Base-by-base conservation (phyloP, 2,888 invertebrate species). In the Andrena praecox region DNA sequence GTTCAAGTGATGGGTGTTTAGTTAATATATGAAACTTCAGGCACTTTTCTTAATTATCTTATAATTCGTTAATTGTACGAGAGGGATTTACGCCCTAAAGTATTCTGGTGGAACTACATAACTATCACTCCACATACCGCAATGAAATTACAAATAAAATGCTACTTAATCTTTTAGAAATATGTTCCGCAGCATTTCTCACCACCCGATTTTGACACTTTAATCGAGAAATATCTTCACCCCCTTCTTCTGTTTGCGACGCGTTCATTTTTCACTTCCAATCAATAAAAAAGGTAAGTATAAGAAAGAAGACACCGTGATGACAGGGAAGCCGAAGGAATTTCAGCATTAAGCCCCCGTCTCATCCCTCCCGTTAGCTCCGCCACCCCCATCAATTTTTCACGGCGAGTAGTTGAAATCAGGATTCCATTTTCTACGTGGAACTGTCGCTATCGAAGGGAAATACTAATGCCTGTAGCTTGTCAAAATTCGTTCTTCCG, bases 381-480 rank as follows among this genome's bases (percentile, higher is more conserved):
- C 50, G 5, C 20, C 60, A 54, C 71, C 68, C 67, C 31, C 70
- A 69, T 64, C 69, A 74, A 79, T 81, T 77, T 77, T 72, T 80
- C 75, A 66, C 64, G 68, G 71, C 59, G 56, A 73, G 42, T 66
- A 63, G 77, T 85, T 85, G 76, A 85, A 87, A 89, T 89, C 82
- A 82, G 85, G 60, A 80, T 84, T 81, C 76, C 76, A 85, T 89
- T 84, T 87, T 72, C 70, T 70, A 16, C 27, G 31, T 29, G 29
- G 60, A 59, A 60, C 52, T 52, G 72, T 62, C 56, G 63, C 50
- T 12, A 48, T 24, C 54, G 81, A 52, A 29, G 6, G 24, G 29
- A 59, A 70, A 69, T 67, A 81, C 84, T 79, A 67, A 80, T 69
- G 66, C 77, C 59, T 24, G 66, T 8, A 72, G 60, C 66, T 59